Evolutionary conservation across 2,888 invertebrate species (phyloP), one percentile per base, ranked within the genome.

Genomic region (Euspilapteryx auroguttella): DNA sequence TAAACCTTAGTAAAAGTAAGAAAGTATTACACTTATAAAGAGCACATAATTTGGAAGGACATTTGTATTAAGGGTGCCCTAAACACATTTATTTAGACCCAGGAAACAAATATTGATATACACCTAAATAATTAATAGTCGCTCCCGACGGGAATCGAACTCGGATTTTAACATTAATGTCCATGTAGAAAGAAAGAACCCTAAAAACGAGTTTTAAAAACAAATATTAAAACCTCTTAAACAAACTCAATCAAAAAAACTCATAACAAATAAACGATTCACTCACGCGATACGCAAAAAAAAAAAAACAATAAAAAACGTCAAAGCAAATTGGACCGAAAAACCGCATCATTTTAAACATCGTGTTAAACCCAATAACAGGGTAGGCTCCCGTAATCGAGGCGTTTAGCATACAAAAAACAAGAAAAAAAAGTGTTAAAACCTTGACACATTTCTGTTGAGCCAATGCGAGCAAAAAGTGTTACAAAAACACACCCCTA

Each of bases 401-500:
- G 5, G 5, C 17, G 17, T 17, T 17, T 8, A 6, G 8, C 5
- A 17, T 17, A 6, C 17, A 8, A 17, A 17, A 17, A 23, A 14
- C 42, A 44, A 49, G 44, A 17, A 32, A 33, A 36, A 41, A 50
- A 45, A 48, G 55, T 54, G 59, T 50, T 55, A 58, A 62, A 55
- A n/a, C n/a, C 55, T 50, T 55, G 51, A 48, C 59, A 62, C 56
- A 47, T 54, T 49, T 42, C 40, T 37, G 41, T 45, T 49, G 48
- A 52, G 27, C 28, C 35, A 29, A 49, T 44, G 17, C 12, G 13
- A 26, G 45, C 47, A 47, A 47, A 45, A 42, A 37, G 33, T 28
- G 39, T 37, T 35, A 42, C 47, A 30, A 58, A 69, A 69, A 66
- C 61, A 48, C 62, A 53, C 68, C 68, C 63, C 64, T 55, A 41